Conservation (phyloP, 2,113 vertebrate species). For the Oncorhynchus mykiss region DNA sequence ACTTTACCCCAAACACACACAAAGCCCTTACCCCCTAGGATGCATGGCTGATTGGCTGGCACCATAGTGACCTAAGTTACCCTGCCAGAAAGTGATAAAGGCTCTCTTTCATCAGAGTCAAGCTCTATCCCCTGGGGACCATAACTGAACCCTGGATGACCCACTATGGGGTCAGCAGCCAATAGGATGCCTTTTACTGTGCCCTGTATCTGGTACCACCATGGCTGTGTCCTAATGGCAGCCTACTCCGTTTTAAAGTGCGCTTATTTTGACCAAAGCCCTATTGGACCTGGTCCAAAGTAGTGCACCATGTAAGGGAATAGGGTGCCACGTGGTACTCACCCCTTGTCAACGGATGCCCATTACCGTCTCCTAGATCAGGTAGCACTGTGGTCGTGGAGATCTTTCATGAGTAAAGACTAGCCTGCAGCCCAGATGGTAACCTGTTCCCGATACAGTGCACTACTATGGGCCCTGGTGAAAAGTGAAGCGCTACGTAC, state of each 20-base stretch:
- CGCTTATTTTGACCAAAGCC: not conserved
- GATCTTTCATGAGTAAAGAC: not conserved
- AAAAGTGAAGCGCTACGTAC: too few relatives aligned
- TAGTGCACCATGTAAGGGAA: too few relatives aligned
- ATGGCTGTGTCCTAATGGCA: constrained; percentile 24
- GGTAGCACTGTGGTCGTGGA: too few relatives aligned
- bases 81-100: constrained; percentile 44
- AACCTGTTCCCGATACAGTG: too few relatives aligned
- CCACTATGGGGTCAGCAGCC: constrained; percentile 35
- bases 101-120: constrained; percentile 48
- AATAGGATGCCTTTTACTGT: not conserved
- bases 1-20: constrained; percentile 13
- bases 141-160: constrained; percentile 39
- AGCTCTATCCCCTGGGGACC: constrained; percentile 37
- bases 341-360: too few relatives aligned
- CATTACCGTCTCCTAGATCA: too few relatives aligned
- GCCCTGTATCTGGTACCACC: constrained; percentile 37
- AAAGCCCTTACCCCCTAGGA: constrained; percentile 27
- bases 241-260: too few relatives aligned
- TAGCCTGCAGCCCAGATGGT: too few relatives aligned
- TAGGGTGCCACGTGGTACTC: too few relatives aligned
- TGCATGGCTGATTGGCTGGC: constrained; percentile 20
- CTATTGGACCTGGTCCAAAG: constrained; percentile 28
- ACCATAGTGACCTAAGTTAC: constrained; percentile 36
- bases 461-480: too few relatives aligned